Conservation (phyloP, 2,797 vertebrate species). For the Selene dorsalis region DNA sequence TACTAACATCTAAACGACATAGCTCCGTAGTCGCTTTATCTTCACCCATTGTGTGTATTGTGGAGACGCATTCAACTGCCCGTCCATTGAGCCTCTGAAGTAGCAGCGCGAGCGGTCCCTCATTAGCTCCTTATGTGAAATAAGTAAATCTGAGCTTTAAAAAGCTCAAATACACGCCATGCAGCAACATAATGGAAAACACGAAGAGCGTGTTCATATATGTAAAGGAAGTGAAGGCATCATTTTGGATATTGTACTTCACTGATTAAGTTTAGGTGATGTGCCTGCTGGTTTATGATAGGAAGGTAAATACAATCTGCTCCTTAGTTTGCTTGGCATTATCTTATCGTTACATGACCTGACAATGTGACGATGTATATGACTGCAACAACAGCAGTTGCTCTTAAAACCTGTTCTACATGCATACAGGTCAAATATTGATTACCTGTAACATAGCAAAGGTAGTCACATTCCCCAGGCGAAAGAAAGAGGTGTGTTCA, state of each 20-base stretch:
- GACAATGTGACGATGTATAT: background rate
- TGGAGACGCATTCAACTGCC: background rate
- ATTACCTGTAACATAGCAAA: too few species aligned
- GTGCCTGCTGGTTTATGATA: background rate
- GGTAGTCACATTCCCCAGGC: background rate
- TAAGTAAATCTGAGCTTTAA: background rate
- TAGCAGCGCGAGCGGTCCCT: background rate
- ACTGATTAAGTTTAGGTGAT: background rate
- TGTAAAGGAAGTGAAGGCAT: background rate
- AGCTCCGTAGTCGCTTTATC: background rate
- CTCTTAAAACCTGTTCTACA: background rate
- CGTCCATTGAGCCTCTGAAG: background rate
- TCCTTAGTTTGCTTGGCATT: background rate
- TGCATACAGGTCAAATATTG: background rate
- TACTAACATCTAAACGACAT: background rate
- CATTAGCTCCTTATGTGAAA: background rate
- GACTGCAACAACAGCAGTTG: background rate
- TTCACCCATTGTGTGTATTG: background rate
- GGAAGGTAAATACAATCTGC: background rate
- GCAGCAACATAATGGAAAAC: background rate
- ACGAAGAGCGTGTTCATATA: background rate
- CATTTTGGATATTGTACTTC: background rate
- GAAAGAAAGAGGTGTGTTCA: background rate
- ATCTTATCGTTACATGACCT: background rate
- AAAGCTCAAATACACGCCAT: background rate